A percentile compares a stretch with the other conserved stretches of the same genome.
phyloP scores from a whole-genome alignment of 2,888 invertebrate genomes.

The Trissolcus japonicus region DNA sequence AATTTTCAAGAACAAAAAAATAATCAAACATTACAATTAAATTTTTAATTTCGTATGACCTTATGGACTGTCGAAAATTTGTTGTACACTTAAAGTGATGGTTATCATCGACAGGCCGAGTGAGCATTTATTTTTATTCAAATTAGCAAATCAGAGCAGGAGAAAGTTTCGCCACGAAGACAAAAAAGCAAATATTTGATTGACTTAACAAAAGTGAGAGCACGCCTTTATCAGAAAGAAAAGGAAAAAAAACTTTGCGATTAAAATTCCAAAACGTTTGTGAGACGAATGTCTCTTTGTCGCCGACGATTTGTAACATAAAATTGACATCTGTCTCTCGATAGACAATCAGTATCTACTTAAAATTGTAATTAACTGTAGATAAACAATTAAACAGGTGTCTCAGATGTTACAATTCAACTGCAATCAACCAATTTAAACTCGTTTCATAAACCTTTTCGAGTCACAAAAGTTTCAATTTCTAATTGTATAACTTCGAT shows the following conservation, averaged over 20 bases:
- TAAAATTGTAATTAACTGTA: constrained; percentile 17
- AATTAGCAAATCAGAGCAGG: not conserved
- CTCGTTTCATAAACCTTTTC: no score
- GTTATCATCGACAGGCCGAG: constrained; percentile 9
- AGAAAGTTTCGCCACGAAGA: constrained; percentile 23
- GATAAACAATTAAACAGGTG: constrained; percentile 31
- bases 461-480: no score
- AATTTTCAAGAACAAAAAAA: not conserved
- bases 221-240: constrained; percentile 23
- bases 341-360: not conserved
- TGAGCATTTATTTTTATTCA: not conserved
- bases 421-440: no score
- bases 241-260: constrained; percentile 6
- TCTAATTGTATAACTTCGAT: not conserved
- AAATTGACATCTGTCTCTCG: constrained; percentile 25
- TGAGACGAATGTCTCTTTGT: not conserved
- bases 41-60: not conserved
- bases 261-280: constrained; percentile 15
- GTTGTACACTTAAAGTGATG: not conserved
- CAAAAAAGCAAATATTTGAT: constrained; percentile 24
- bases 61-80: not conserved
- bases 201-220: constrained; percentile 26
- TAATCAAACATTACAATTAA: not conserved
- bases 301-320: constrained; percentile 2
- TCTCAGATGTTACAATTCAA: not conserved